Evolutionary conservation across 2,797 vertebrate genomes (phyloP).

Genomic region (Podarcis lilfordi): DNA sequence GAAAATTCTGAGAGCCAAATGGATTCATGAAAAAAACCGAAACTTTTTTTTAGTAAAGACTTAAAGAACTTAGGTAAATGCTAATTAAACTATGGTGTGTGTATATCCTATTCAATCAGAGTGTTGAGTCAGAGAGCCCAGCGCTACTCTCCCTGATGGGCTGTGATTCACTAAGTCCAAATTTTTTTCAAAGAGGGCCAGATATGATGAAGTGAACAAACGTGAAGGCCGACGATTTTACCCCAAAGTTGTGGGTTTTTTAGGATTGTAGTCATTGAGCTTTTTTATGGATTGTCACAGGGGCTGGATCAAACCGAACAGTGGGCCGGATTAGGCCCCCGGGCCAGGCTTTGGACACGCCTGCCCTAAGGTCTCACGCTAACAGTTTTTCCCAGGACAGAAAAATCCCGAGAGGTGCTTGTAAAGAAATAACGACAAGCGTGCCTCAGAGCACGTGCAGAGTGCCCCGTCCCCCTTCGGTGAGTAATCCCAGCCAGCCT

Average conservation of each 20-base stretch:
- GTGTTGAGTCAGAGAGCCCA: background rate
- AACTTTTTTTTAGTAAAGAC: background rate
- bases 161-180: background rate
- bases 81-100: background rate
- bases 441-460: background rate
- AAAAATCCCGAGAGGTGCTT: background rate
- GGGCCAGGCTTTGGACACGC: too few species aligned
- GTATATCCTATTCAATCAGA: background rate
- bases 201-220: too few species aligned
- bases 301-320: too few species aligned
- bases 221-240: too few species aligned
- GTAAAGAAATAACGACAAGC: background rate
- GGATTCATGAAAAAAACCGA: too few species aligned
- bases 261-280: too few species aligned
- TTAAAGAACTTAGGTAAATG: background rate
- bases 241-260: too few species aligned
- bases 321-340: too few species aligned
- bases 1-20: background rate
- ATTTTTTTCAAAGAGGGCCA: too few species aligned
- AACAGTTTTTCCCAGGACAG: background rate
- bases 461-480: background rate
- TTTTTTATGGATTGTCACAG: too few species aligned
- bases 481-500: background rate
- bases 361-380: background rate
- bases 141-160: background rate